These are phyloP conservation scores for Tipula vernalis DNA, from an alignment of 2,888 invertebrate species.

Conservation along the genomic window DNA sequence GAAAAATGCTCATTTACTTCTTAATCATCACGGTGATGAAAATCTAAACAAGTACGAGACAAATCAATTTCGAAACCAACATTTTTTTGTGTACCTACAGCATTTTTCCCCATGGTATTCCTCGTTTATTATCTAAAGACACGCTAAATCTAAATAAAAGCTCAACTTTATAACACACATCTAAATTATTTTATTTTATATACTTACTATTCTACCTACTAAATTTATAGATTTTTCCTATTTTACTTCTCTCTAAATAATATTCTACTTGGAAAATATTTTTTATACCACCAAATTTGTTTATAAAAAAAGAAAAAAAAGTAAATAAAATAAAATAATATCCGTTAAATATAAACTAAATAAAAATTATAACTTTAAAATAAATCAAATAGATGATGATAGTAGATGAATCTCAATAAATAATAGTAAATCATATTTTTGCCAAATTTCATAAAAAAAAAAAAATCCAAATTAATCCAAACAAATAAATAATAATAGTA, in stretches of 20 bases:
- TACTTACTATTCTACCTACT: background rate
- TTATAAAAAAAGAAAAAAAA: background rate
- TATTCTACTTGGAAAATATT: background rate
- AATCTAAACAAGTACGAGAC: background rate
- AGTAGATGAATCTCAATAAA: background rate
- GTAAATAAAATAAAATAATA: background rate
- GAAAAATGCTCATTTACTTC: background rate
- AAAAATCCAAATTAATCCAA: background rate
- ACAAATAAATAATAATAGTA: conserved; percentile 4
- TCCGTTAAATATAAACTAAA: background rate
- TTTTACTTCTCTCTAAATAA: background rate
- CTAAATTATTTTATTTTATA: background rate
- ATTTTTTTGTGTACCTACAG: background rate
- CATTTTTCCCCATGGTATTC: background rate
- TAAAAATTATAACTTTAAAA: background rate
- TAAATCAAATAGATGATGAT: background rate
- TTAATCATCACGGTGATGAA: background rate
- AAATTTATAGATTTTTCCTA: background rate
- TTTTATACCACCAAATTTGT: background rate
- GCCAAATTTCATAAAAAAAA: background rate
- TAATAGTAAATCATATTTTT: background rate
- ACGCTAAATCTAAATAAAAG: background rate
- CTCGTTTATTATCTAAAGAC: background rate
- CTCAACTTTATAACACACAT: background rate
- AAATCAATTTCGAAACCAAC: background rate